Conservation (phyloP, 2,113 vertebrate species). For the Acrocephalus kingi region DNA sequence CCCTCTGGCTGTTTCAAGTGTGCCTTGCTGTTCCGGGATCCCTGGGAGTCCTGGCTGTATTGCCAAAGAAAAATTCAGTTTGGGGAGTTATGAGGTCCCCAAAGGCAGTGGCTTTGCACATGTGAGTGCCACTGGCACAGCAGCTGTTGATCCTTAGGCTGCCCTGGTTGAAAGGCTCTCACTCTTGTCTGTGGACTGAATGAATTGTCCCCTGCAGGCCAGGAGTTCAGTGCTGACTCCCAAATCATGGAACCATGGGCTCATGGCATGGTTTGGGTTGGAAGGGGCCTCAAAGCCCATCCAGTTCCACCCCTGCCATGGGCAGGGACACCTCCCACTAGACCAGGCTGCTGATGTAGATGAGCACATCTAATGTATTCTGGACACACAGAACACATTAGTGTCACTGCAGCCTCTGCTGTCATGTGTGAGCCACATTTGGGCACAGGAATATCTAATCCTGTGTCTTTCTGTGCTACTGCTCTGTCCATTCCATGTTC, state of each 20-base stretch:
- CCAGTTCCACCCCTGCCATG: background rate
- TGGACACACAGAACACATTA: background rate
- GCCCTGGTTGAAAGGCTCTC: background rate
- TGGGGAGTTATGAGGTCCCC: background rate
- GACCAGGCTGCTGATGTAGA: background rate
- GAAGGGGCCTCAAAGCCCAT: background rate
- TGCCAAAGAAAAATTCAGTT: background rate
- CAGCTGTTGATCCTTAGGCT: background rate
- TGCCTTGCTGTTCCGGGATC: background rate
- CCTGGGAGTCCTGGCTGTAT: background rate
- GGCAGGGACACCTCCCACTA: background rate
- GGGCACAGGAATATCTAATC: background rate
- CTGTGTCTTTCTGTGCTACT: background rate
- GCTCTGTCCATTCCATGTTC: background rate
- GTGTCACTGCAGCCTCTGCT: background rate
- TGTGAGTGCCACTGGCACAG: background rate
- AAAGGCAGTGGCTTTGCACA: background rate
- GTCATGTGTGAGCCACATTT: rapidly evolving
- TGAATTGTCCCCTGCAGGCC: background rate
- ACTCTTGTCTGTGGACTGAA: background rate
- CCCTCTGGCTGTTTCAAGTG: background rate
- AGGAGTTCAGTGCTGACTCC: background rate
- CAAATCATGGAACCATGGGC: background rate
- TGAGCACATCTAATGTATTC: background rate
- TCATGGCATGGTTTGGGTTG: background rate